Evolutionary conservation across 2,888 invertebrate species (phyloP).

Genomic region (Pycnomerus fuliginosus): DNA sequence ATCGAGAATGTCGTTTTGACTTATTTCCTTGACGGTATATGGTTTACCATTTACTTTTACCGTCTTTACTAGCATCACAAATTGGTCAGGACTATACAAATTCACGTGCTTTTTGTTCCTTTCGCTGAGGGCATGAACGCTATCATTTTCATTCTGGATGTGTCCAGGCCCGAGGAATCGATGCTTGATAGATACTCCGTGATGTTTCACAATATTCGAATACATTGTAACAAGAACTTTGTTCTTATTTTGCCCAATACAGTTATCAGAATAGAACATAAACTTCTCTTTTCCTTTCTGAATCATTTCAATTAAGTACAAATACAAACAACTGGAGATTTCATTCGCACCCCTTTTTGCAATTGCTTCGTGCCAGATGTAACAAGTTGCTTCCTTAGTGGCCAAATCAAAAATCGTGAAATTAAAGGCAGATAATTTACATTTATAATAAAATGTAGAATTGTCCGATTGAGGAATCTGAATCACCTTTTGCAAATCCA

Average conservation of each 20-base stretch:
- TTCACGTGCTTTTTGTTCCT: background rate
- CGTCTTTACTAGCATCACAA: background rate
- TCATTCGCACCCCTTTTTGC: slow-evolving; percentile 17
- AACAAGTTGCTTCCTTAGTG: no score
- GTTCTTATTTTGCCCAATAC: slow-evolving; percentile 21
- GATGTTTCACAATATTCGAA: slow-evolving; percentile 3
- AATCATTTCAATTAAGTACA: slow-evolving; percentile 4
- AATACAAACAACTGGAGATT: slow-evolving; percentile 3
- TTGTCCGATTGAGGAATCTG: slow-evolving; percentile 3
- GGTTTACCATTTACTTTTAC: background rate
- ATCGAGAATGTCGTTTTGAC: slow-evolving; percentile 1
- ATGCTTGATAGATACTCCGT: slow-evolving; percentile 1
- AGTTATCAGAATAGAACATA: slow-evolving; percentile 22
- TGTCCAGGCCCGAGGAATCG: slow-evolving; percentile 4
- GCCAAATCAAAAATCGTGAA: no score
- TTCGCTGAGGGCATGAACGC: background rate
- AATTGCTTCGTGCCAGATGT: slow-evolving; percentile 11
- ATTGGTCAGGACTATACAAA: background rate
- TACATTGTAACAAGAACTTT: slow-evolving; percentile 11
- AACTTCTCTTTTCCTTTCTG: slow-evolving; percentile 6
- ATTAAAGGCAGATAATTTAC: slow-evolving; percentile 7
- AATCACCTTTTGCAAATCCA: slow-evolving; percentile 11
- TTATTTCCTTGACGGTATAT: background rate
- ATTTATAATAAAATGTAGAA: slow-evolving; percentile 7
- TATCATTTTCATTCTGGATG: background rate